Conservation (phyloP, 2,888 invertebrate species). For the Herminia tarsipennalis region DNA sequence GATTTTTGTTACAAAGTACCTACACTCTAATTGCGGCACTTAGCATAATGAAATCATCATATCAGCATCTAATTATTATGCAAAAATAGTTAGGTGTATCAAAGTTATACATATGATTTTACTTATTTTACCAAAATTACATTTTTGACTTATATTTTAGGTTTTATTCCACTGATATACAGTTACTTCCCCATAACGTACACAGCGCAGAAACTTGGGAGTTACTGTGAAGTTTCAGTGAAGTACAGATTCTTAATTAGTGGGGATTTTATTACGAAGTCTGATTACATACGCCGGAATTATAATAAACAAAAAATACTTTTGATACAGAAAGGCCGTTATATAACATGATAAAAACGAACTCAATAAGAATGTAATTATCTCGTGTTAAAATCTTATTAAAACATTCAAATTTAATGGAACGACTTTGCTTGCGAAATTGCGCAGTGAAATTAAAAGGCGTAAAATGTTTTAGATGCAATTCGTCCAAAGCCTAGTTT, state of each 20-base stretch:
- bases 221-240: no score
- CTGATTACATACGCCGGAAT: no score
- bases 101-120: no score
- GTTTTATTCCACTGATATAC: no score
- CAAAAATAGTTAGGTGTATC: conserved; percentile 4
- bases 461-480: conserved; percentile 6
- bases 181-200: no score
- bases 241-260: no score
- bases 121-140: no score
- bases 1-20: conserved; percentile 17
- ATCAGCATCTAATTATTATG: conserved; percentile 1
- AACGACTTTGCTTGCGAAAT: conserved; percentile 11
- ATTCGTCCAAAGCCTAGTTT: conserved; percentile 10
- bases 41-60: conserved; percentile 26
- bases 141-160: no score
- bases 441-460: conserved; percentile 8
- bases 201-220: no score
- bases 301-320: no score
- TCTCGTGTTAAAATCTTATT: background rate
- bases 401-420: background rate
- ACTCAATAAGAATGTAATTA: background rate
- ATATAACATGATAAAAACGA: no score
- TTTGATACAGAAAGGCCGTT: background rate
- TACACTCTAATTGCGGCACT: conserved; percentile 23
- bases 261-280: no score